These are phyloP conservation scores for Hydraecia micacea DNA, from an alignment of 2,888 invertebrate species.

Conservation along the genomic window DNA sequence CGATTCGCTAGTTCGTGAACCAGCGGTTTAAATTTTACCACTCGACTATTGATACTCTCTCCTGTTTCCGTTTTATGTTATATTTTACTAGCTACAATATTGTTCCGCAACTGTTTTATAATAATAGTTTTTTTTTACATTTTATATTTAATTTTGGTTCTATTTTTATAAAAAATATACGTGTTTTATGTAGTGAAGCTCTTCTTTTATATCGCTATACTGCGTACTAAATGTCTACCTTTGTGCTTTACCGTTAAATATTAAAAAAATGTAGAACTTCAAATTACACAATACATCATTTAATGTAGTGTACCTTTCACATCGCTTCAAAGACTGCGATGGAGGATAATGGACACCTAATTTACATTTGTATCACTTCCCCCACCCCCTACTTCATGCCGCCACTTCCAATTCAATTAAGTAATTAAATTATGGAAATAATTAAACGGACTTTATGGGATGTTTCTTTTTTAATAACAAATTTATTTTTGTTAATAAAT, in stretches of 20 bases:
- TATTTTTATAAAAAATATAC: no score
- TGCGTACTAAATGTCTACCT: no score
- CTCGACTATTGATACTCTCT: no score
- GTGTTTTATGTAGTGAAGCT: no score
- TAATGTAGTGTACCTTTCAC: conserved; percentile 52
- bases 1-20: no score
- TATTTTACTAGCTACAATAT: no score
- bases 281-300: conserved; percentile 31
- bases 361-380: conserved; percentile 66
- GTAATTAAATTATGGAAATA: conserved; percentile 52
- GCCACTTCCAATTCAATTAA: conserved; percentile 51
- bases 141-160: no score
- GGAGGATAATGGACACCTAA: conserved; percentile 55
- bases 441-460: conserved; percentile 49
- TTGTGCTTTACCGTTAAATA: not conserved
- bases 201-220: no score
- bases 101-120: no score
- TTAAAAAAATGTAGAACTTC: not conserved
- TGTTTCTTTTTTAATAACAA: conserved; percentile 44
- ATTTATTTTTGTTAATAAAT: conserved; percentile 38
- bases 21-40: no score
- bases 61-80: no score
- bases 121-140: no score
- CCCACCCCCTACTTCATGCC: not conserved
- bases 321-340: conserved; percentile 32